Conservation (phyloP, 1,140 invertebrate genomes). For the Dendroctonus ponderosae region DNA sequence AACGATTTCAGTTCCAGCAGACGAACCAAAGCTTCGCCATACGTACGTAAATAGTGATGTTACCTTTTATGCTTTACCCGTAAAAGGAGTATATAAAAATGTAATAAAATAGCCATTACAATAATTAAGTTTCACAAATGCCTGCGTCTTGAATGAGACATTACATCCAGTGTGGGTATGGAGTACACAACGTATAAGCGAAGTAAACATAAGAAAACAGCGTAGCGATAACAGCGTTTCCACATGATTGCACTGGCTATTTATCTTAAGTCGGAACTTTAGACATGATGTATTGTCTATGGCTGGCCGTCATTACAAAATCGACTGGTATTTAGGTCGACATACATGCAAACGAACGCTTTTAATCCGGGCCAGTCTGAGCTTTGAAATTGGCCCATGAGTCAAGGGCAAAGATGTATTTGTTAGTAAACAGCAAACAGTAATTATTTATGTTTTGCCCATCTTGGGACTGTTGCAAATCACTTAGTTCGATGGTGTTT, state of each 20-base stretch:
- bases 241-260: conserved; percentile 44
- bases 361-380: conserved; percentile 21
- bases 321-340: conserved; percentile 44
- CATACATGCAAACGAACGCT: conserved; percentile 20
- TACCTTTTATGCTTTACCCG: too few relatives aligned
- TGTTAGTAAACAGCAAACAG: too few relatives aligned
- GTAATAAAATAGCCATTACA: too few relatives aligned
- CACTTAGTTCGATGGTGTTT: too few relatives aligned
- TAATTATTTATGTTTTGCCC: too few relatives aligned
- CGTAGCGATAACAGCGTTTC: conserved; percentile 37
- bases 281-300: conserved; percentile 47
- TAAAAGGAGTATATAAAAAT: too few relatives aligned
- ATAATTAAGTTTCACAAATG: too few relatives aligned
- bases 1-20: too few relatives aligned
- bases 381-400: conserved; percentile 7
- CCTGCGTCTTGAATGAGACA: too few relatives aligned
- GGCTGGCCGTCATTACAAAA: conserved; percentile 43
- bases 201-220: conserved; percentile 21
- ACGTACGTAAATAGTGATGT: too few relatives aligned
- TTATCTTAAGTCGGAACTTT: conserved; percentile 42
- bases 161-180: conserved; percentile 6
- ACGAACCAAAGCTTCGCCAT: too few relatives aligned
- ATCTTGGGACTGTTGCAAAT: too few relatives aligned
- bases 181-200: conserved; percentile 16
- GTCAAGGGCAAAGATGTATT: conserved; percentile 12